Evolutionary conservation across 2,797 vertebrate genomes (phyloP).

Genomic region (Xiphophorus birchmanni): DNA sequence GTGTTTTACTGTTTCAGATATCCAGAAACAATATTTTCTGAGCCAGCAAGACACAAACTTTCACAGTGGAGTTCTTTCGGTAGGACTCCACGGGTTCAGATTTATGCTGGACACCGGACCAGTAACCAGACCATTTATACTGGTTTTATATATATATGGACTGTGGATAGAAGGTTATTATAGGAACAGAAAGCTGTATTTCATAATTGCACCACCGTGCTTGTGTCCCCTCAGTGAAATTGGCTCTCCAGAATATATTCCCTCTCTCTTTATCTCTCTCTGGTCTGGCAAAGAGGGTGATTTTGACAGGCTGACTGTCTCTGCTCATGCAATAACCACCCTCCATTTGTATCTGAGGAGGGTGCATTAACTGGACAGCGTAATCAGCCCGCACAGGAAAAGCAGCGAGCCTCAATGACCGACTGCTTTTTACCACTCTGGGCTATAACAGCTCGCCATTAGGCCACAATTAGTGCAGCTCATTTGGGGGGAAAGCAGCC

Average conservation of each 20-base stretch:
- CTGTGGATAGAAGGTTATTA: conserved; percentile 67
- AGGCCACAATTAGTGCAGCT: conserved; percentile 72
- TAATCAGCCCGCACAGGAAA: conserved; percentile 72
- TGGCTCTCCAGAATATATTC: conserved; percentile 74
- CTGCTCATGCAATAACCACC: conserved; percentile 77
- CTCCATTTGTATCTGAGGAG: conserved; percentile 77
- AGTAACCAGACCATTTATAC: conserved; percentile 60
- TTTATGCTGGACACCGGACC: conserved; percentile 48
- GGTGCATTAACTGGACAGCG: conserved; percentile 78
- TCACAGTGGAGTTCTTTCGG: conserved; percentile 30
- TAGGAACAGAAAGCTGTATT: conserved; percentile 75
- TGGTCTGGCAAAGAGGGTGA: conserved; percentile 66
- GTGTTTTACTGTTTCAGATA: conserved; percentile 13
- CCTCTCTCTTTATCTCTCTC: conserved; percentile 67
- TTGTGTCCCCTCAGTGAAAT: conserved; percentile 71
- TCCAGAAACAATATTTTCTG: conserved; percentile 19
- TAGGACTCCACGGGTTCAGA: conserved; percentile 54
- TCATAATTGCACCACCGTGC: conserved; percentile 73
- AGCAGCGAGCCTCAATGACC: conserved; percentile 51
- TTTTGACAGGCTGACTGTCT: conserved; percentile 75
- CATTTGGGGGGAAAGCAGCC: conserved; percentile 58
- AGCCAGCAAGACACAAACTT: conserved; percentile 35
- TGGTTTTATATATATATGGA: conserved; percentile 37
- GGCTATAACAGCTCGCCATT: conserved; percentile 68
- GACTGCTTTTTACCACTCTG: conserved; percentile 71